Evolutionary conservation across 1,140 invertebrate species (phyloP), one percentile per base, ranked within the genome.

Genomic region (Monochamus saltuarius): DNA sequence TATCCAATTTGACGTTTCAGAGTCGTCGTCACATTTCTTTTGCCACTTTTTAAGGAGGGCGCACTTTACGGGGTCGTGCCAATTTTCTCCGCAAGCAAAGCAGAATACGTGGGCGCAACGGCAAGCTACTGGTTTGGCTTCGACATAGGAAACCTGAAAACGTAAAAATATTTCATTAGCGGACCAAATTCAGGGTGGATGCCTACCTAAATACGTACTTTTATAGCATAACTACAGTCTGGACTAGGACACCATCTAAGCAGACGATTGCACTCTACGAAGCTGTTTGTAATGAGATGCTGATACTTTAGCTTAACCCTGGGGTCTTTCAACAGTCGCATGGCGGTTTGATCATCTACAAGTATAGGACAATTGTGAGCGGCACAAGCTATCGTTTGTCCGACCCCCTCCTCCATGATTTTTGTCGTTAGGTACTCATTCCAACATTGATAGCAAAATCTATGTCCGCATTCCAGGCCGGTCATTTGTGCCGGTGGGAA

Each of bases 11-110:
- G 86, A 88, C 2, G 89, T 91, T 78, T 90, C 89, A 59, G 86
- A 88, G 73, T 91, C 89, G 71, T 91, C 89, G 74, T 87, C 87
- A 79, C 88, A 91, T 73, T 91, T 91, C 72, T 90, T 90, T 43
- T 88, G 83, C 89, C 89, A 91, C 68, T 81, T 83, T 65, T 81
- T 84, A 9, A 91, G 77, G 69, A 87, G 79, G 58, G 77, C 72
- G 75, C 89, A 91, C 63, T 82, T 83, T 6, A 90, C 87, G 13
- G 89, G 89, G 67, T 91, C 88, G 75, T 91, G 89, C 88, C 88
- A 90, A 67, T 85, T 84, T 69, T 89, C 84, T 22, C 84, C 84
- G 77, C 89, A 91, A 17, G 81, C 73, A 77, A 91, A 91, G 75
- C 87, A 89, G 68, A 88, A 89, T 53, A 76, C 79, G 69, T 85